phyloP scores from a whole-genome alignment of 2,113 vertebrate genomes.

The Castor canadensis region DNA sequence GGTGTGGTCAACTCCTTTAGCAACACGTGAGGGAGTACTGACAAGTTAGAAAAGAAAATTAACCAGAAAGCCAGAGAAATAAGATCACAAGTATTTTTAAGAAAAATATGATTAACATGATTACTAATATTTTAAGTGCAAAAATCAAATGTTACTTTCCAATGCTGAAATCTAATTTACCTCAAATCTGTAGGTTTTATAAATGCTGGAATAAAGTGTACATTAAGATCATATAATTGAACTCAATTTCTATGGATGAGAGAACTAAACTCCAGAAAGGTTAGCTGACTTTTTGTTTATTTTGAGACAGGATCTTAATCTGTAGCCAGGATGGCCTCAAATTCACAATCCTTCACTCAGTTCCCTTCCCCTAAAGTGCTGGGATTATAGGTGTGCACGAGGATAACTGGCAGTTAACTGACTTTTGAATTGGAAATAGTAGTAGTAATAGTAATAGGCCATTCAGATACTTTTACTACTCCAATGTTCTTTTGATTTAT shows the following conservation, averaged over 20 bases:
- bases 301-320: background rate
- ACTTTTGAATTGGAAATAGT: background rate
- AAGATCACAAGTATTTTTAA: slow-evolving; percentile 34
- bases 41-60: slow-evolving; percentile 65
- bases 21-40: slow-evolving; percentile 88
- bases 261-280: slow-evolving; percentile 36
- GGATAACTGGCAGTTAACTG: background rate
- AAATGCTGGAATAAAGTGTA: slow-evolving; percentile 17
- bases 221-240: background rate
- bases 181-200: slow-evolving; percentile 1
- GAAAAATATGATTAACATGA: slow-evolving; percentile 40
- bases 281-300: background rate
- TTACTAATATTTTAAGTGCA: slow-evolving; percentile 11
- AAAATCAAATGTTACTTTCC: slow-evolving; percentile 52
- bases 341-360: background rate
- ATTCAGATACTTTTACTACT: background rate
- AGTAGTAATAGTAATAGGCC: background rate
- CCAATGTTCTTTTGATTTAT: background rate
- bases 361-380: background rate
- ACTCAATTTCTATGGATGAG: slow-evolving; percentile 24
- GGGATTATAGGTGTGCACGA: background rate
- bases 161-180: slow-evolving; percentile 48
- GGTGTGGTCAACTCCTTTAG: slow-evolving; percentile 87
- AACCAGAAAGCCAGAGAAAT: slow-evolving; percentile 35
- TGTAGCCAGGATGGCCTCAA: background rate